Evolutionary conservation across 2,797 vertebrate species (phyloP).

Genomic region (Sparidentex hasta): DNA sequence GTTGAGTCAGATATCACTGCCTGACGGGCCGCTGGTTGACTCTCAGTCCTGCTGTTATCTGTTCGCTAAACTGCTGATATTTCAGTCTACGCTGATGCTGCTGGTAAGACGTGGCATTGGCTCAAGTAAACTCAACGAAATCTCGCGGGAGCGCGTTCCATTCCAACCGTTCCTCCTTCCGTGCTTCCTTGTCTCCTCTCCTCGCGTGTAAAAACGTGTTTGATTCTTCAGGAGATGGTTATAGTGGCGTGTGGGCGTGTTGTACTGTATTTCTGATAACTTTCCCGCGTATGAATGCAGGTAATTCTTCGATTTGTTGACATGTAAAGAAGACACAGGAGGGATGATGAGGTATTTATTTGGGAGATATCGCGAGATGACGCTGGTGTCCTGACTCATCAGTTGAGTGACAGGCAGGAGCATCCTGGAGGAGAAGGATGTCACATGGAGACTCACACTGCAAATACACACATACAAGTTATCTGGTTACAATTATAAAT

Average conservation of each 20-base stretch:
- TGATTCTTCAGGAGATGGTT: fast-evolving
- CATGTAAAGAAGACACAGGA: neutral
- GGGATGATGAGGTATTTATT: neutral
- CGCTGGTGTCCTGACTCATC: neutral
- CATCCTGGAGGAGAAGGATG: conserved; percentile 35
- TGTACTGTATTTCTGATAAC: fast-evolving
- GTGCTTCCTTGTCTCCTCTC: neutral
- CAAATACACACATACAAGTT: neutral
- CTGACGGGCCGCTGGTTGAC: conserved; percentile 8
- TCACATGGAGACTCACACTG: no score
- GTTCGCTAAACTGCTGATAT: neutral
- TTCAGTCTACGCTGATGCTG: conserved; percentile 24
- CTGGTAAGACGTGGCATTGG: conserved; percentile 81
- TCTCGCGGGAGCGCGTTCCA: conserved; percentile 70
- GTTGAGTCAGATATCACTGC: conserved; percentile 13
- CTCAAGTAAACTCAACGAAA: conserved; percentile 53
- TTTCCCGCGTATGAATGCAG: fast-evolving
- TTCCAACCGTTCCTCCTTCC: neutral
- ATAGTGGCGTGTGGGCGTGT: fast-evolving
- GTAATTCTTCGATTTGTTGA: fast-evolving
- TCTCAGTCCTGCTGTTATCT: neutral
- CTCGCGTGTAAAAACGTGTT: fast-evolving
- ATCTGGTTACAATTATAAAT: no score
- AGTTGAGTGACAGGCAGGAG: neutral
- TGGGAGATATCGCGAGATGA: conserved; percentile 41